These are phyloP conservation scores for Amiota communis DNA, from an alignment of 2,888 invertebrate genomes.

Conservation along the genomic window DNA sequence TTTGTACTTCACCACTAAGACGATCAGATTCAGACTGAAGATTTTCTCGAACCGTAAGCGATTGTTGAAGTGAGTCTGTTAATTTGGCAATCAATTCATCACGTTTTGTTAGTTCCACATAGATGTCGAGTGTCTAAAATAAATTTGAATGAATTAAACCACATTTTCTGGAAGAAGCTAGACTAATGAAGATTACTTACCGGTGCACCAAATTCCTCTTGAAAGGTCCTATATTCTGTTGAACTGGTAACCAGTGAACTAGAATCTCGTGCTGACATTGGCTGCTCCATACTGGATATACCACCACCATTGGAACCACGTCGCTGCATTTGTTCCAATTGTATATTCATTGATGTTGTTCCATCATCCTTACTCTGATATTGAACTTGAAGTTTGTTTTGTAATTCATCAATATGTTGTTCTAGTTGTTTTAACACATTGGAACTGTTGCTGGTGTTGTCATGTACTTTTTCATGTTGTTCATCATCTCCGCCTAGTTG, in stretches of 20 bases:
- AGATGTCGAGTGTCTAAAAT: constrained; percentile 82
- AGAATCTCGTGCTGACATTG: constrained; percentile 69
- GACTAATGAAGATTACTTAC: constrained; percentile 71
- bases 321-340: constrained; percentile 59
- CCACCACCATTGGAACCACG: constrained; percentile 57
- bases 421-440: constrained; percentile 69
- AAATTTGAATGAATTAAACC: constrained; percentile 30
- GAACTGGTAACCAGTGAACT: constrained; percentile 73
- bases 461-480: not conserved
- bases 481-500: not conserved
- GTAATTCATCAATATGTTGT: constrained; percentile 67
- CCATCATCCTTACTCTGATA: constrained; percentile 70
- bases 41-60: constrained; percentile 77
- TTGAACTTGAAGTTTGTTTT: constrained; percentile 64
- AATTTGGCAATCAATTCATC: constrained; percentile 83
- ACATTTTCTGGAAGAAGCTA: too few species aligned
- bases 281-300: constrained; percentile 46
- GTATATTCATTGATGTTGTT: constrained; percentile 66
- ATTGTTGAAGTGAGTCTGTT: constrained; percentile 81
- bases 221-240: constrained; percentile 82
- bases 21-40: constrained; percentile 78
- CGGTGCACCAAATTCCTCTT: constrained; percentile 81
- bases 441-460: constrained; percentile 47
- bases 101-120: constrained; percentile 80
- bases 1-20: constrained; percentile 77